Evolutionary conservation across 1,140 invertebrate species (phyloP), one percentile per base, ranked within the genome.

Genomic region (Heliconius eleuchia): DNA sequence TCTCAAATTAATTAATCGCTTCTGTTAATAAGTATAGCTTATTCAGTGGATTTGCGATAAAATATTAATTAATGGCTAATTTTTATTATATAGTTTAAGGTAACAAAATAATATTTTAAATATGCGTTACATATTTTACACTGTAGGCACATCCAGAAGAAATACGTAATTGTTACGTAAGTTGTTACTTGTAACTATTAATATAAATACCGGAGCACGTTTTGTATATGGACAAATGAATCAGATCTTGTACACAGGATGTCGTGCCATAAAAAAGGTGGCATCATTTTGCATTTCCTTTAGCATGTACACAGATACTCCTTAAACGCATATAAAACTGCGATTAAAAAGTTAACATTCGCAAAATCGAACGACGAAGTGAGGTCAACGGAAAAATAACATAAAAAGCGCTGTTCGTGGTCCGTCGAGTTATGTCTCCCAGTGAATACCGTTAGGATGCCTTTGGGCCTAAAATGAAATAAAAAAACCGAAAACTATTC

Each of bases 361-460:
- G 70, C 60, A 83, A 84, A 85, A 81, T 88, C 88, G 87, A 91
- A 86, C 84, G 83, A 83, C 85, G 86, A 80, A 70, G 78, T 86
- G 84, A 90, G 92, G 92, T 94, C 92, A 92, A 83, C 82, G 83
- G 85, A 88, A 91, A 92, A 92, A 91, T 87, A 92, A 90, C 77
- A 86, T 82, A 92, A 94, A 91, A 89, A 86, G 74, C 73, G 78
- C 82, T 86, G 84, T 89, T 82, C 88, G 86, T 87, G 87, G 89
- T 89, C 91, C 87, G 88, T 87, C 86, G 83, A 93, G 92, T 92
- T 93, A 93, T 94, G 92, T 92, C 91, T 88, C 90, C 76, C 81
- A 85, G 83, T 85, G 89, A 83, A 90, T 93, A 93, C 93, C 93
- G 93, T 94, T 94, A 94, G 93, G 87, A 94, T 93, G 87, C 92